Evolutionary conservation across 2,888 invertebrate species (phyloP).

Genomic region (Neoaliturus tenellus): DNA sequence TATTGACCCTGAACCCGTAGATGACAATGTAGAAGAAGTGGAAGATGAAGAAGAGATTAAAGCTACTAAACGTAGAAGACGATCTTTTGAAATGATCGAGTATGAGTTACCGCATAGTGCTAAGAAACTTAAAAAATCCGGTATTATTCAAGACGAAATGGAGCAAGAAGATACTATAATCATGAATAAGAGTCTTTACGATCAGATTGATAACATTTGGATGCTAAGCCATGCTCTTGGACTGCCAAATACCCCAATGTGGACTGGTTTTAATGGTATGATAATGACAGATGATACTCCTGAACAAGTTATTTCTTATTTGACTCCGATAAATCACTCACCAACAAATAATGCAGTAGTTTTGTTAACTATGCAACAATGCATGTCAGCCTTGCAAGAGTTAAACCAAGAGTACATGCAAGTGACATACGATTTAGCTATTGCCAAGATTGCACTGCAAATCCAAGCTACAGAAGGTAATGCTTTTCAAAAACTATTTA

Average conservation of each 20-base stretch:
- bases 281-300: conserved; percentile 65
- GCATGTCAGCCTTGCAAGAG: conserved; percentile 66
- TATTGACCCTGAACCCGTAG: too few relatives aligned
- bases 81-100: conserved; percentile 57
- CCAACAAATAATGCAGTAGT: conserved; percentile 68
- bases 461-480: conserved; percentile 67
- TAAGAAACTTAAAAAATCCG: conserved; percentile 64
- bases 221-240: conserved; percentile 59
- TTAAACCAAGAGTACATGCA: conserved; percentile 65
- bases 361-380: conserved; percentile 66
- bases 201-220: conserved; percentile 60
- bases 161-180: conserved; percentile 55
- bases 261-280: conserved; percentile 68
- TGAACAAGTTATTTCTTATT: conserved; percentile 68
- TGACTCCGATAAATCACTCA: conserved; percentile 69
- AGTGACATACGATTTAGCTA: conserved; percentile 69
- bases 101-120: not conserved
- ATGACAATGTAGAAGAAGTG: not conserved
- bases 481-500: conserved; percentile 69
- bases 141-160: conserved; percentile 61
- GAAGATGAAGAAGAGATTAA: not conserved
- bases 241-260: conserved; percentile 65
- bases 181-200: conserved; percentile 43
- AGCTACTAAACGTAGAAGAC: conserved; percentile 52
- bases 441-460: conserved; percentile 67